A percentile compares a stretch with the other conserved stretches of the same genome.
phyloP scores from a whole-genome alignment of 64 coral and sea anemone species.

The Porites lutea region DNA sequence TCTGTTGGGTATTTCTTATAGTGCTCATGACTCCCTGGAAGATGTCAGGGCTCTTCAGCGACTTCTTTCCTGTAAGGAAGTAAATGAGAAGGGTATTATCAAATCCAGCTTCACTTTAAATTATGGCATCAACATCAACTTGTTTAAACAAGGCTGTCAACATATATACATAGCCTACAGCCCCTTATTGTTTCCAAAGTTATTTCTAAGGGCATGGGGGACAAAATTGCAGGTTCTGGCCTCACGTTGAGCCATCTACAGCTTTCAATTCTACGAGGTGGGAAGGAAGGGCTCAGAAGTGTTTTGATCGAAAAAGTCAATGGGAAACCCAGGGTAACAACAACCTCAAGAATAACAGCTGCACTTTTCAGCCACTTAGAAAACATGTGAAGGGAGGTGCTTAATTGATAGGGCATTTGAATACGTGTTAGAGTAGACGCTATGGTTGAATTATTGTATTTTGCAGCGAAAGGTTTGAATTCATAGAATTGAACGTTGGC shows the following conservation, averaged over 20 bases:
- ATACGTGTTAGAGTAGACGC: neutral
- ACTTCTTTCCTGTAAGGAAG: neutral
- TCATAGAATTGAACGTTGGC: neutral
- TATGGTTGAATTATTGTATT: neutral
- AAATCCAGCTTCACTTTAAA: neutral
- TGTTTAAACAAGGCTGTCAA: neutral
- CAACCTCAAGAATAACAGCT: conserved; percentile 2
- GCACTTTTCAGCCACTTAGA: neutral
- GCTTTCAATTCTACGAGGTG: neutral
- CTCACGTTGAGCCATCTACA: neutral
- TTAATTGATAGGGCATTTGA: conserved; percentile 2
- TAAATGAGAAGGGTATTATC: neutral
- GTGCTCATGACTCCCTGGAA: neutral
- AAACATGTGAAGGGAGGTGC: neutral
- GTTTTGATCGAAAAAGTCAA: conserved; percentile 4
- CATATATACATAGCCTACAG: neutral
- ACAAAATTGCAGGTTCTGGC: conserved; percentile 37
- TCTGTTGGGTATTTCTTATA: neutral
- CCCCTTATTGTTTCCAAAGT: conserved; percentile 12
- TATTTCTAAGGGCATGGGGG: conserved; percentile 10
- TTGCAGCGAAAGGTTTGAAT: conserved; percentile 2
- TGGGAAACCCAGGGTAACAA: neutral
- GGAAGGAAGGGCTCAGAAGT: conserved; percentile 7
- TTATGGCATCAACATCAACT: no score
- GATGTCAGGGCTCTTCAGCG: neutral